Evolutionary conservation across 2,113 vertebrate genomes (phyloP), one percentile per base, ranked within the genome.

Genomic region (Heterotilapia buettikoferi): DNA sequence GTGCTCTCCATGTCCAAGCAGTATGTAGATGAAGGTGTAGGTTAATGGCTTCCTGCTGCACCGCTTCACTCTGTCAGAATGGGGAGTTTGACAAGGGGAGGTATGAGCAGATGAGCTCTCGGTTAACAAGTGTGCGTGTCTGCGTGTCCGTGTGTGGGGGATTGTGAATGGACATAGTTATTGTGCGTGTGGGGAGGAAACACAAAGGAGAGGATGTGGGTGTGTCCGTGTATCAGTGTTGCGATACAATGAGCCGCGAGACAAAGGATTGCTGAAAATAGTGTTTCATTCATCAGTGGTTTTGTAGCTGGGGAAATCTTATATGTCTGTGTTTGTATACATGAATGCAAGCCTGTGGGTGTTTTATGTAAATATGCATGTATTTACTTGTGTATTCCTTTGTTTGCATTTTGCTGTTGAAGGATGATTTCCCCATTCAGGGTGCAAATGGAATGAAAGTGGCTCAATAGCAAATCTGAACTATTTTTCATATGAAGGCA

Each of bases 51-150:
- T 78, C 26, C 86, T 73, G 93, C 94, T 93, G 94, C 96, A 93
- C 94, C 91, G 94, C 92, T 93, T 95, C 94, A 91, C 89, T 93
- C 90, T 94, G 95, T 92, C 92, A 90, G 93, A 93, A 89, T 26
- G 11, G 88, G 89, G 88, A 89, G 94, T 92, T 90, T 79, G 93
- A 93, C 91, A 43, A 19, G 71, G 71, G 85, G 73, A 84, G 54
- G 63, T 83, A n/a, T 36, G 73, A 84, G 76, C 31, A 2, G n/a
- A 76, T 16, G 56, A 86, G 66, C 76, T 71, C 9, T 9, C 56
- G 79, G 80, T 6, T 56, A 31, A 13, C 45, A 52, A n/a, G 66
- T 50, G 52, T 63, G 63, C 68, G 16, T 61, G 47, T 7, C 33
- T 84, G 85, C 31, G 47, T 61, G 11, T 29, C 50, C 26, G 73